A percentile compares a stretch with the other conserved stretches of the same genome.
These are phyloP conservation scores for Ichneumoninae sp. DNA, from an alignment of 2,888 invertebrate species.

Conservation along the genomic window DNA sequence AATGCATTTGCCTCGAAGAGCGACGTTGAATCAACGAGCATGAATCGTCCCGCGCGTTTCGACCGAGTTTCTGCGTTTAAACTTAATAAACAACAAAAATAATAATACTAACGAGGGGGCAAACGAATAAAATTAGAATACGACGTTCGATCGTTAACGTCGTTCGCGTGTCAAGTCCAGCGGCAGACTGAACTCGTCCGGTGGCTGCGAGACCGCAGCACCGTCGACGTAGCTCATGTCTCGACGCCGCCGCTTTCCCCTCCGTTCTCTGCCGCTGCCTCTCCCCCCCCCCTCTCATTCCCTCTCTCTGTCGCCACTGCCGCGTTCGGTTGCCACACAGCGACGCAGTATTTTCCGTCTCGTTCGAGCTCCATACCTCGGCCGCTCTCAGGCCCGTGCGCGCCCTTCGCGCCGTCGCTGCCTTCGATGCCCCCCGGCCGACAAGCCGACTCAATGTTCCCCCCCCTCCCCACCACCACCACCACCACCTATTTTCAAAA, in stretches of 20 bases:
- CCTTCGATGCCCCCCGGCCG: conserved; percentile 52
- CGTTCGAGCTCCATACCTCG: background rate
- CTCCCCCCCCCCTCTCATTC: conserved; percentile 12
- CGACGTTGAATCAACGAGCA: too few relatives aligned
- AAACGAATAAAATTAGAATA: background rate
- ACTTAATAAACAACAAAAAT: background rate
- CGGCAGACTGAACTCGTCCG: conserved; percentile 82
- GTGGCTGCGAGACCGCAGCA: conserved; percentile 81
- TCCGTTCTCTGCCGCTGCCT: conserved; percentile 13
- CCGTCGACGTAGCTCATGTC: conserved; percentile 68
- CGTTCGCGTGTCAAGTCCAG: conserved; percentile 75
- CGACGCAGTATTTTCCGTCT: background rate
- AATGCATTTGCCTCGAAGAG: background rate
- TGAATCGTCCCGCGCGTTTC: too few relatives aligned
- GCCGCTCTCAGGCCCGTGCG: background rate
- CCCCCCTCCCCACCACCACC: background rate
- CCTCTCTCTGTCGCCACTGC: conserved; percentile 6
- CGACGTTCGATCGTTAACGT: conserved; percentile 42
- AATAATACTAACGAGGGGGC: background rate
- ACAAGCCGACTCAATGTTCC: conserved; percentile 35
- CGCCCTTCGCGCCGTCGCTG: conserved; percentile 6
- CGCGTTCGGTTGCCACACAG: background rate
- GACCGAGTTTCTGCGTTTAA: too few relatives aligned
- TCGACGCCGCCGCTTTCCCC: conserved; percentile 42
- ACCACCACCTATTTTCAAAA: background rate